Base-by-base conservation (phyloP, 92 coral and sea anemone genomes). In the Zoanthus gigantus region DNA sequence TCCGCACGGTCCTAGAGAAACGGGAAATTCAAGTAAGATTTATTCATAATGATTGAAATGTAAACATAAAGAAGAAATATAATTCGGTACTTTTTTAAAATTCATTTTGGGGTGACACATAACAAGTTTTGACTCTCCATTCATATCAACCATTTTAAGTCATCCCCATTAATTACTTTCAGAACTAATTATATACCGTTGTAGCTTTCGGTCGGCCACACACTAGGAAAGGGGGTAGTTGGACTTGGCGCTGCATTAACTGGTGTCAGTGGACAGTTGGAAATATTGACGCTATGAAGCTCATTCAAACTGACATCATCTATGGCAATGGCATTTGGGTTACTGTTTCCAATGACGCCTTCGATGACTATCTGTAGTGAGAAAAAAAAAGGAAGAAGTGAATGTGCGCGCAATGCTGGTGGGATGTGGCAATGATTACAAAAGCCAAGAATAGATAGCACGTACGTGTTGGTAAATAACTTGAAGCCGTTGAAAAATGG, bases 141-240 rank as follows among this genome's bases (percentile, higher is more conserved):
- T 23, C 23, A 23, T 23, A 23, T 23, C 23, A 23, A 52, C 56
- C 56, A 12, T 12, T 52, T 52, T 6, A 52, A 0, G 56, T 12
- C 56, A 52, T 6, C 1, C 15, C 15, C 12, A 3, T 7, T 56
- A 3, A 14, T 17, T 56, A 56, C 12, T 58, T 58, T 14, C 65
- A 11, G n/a, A 58, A 12, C 7, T 14, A 58, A 58, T 14, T 58
- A 2, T 7, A 7, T 67, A 79, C 83, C 83, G 34, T 79, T 79
- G 68, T 79, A 79, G 83, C 71, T 79, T 57, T 71, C 83, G 9
- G 83, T 78, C 9, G 83, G 83, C 72, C 83, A 5, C 7, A 18
- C 12, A 53, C 46, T 77, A 4, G 83, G 31, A 8, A 16, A 7
- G 57, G 61, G 61, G 2, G 60, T 12, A 4, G 79, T 10, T 30